phyloP scores from a whole-genome alignment of 2,113 vertebrate genomes.

The Mesocricetus auratus region DNA sequence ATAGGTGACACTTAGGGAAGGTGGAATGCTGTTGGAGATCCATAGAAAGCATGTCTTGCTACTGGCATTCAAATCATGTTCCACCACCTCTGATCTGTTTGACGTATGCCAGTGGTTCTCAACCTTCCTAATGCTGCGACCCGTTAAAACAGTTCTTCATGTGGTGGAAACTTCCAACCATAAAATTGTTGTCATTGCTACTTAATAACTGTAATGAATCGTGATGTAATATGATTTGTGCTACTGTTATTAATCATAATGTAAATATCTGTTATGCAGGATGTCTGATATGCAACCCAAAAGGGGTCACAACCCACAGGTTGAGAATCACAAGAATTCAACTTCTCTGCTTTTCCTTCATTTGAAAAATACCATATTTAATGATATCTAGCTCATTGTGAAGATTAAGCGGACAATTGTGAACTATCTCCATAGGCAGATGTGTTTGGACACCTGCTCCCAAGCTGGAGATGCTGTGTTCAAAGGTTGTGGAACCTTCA shows the following conservation, averaged over 20 bases:
- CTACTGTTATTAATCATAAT: neutral
- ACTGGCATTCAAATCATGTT: neutral
- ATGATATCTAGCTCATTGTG: neutral
- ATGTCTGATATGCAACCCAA: neutral
- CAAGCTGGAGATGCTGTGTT: neutral
- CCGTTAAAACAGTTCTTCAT: neutral
- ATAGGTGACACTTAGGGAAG: neutral
- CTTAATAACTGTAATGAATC: neutral
- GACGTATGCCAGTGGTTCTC: neutral
- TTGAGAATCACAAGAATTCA: neutral
- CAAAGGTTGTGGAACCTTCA: neutral
- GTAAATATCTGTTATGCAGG: neutral
- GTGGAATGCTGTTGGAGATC: neutral
- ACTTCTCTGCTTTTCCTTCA: neutral
- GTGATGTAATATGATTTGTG: neutral
- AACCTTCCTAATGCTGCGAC: neutral
- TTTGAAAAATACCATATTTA: neutral
- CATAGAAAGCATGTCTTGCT: neutral
- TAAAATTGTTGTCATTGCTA: neutral
- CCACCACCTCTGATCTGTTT: neutral
- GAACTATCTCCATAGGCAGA: neutral
- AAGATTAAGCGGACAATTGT: neutral
- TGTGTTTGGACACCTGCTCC: neutral
- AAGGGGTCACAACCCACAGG: neutral
- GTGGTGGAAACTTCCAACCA: neutral